phyloP scores from a whole-genome alignment of 2,888 invertebrate genomes.

The Oligia strigilis region DNA sequence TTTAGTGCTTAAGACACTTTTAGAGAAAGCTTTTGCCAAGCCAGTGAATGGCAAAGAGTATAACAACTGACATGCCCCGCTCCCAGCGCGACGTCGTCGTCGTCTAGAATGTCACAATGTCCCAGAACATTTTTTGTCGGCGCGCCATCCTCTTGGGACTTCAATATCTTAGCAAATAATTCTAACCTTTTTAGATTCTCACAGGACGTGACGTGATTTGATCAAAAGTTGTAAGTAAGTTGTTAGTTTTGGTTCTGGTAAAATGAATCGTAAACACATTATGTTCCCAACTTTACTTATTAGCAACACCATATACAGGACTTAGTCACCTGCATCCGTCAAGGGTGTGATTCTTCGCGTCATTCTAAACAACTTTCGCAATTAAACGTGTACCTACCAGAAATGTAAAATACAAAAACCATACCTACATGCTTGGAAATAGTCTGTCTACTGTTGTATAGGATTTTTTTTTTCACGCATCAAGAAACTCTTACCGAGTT shows the following conservation, averaged over 20 bases:
- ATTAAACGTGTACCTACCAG: too few relatives aligned
- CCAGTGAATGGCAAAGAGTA: background rate
- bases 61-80: too few relatives aligned
- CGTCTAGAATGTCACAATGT: too few relatives aligned
- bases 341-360: too few relatives aligned
- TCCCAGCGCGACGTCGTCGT: too few relatives aligned
- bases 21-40: background rate
- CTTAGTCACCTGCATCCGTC: background rate
- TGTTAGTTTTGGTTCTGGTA: background rate
- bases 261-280: background rate
- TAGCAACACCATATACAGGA: background rate
- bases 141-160: background rate
- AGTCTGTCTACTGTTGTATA: too few relatives aligned
- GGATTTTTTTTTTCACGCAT: too few relatives aligned
- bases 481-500: too few relatives aligned
- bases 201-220: background rate
- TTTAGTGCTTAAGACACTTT: too few relatives aligned
- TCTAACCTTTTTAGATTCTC: constrained; percentile 17
- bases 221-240: background rate
- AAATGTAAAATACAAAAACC: too few relatives aligned
- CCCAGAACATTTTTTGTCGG: too few relatives aligned
- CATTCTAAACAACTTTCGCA: background rate
- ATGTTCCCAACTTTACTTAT: background rate
- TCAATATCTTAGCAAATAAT: constrained; percentile 14
- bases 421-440: too few relatives aligned